Conservation (phyloP, 2,113 vertebrate genomes). For the Turdus rufiventris region DNA sequence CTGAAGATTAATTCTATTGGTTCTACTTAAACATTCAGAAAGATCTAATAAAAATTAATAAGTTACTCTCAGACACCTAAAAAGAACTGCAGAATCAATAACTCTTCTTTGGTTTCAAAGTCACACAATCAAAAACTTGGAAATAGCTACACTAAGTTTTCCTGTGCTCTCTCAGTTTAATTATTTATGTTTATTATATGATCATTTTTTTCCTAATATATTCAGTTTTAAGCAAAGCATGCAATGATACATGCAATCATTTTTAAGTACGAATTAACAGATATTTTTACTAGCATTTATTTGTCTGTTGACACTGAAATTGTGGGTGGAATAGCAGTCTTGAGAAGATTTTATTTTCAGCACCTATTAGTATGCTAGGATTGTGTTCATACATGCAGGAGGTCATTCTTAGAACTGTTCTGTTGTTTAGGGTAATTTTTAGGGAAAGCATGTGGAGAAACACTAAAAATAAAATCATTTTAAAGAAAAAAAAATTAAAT, state of each 20-base stretch:
- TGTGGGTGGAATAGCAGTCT: neutral
- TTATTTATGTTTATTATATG: neutral
- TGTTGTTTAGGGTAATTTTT: neutral
- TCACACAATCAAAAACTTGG: neutral
- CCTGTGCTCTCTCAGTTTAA: neutral
- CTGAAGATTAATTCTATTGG: neutral
- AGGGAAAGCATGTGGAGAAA: neutral
- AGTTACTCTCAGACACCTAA: neutral
- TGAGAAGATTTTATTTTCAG: neutral
- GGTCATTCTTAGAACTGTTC: neutral
- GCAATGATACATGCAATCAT: neutral
- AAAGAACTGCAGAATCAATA: neutral
- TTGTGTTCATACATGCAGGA: neutral
- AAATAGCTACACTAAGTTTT: neutral
- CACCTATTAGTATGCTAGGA: neutral
- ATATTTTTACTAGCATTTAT: neutral
- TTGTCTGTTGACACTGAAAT: neutral
- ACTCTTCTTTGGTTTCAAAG: neutral
- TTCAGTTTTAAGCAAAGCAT: neutral
- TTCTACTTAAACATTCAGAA: neutral
- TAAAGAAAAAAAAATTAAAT: neutral
- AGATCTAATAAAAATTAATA: neutral
- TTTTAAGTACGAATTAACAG: neutral
- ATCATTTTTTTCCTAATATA: neutral
- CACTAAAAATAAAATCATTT: neutral